These are phyloP conservation scores for Stegophylla sp. DNA, from an alignment of 2,888 invertebrate genomes.

Conservation along the genomic window DNA sequence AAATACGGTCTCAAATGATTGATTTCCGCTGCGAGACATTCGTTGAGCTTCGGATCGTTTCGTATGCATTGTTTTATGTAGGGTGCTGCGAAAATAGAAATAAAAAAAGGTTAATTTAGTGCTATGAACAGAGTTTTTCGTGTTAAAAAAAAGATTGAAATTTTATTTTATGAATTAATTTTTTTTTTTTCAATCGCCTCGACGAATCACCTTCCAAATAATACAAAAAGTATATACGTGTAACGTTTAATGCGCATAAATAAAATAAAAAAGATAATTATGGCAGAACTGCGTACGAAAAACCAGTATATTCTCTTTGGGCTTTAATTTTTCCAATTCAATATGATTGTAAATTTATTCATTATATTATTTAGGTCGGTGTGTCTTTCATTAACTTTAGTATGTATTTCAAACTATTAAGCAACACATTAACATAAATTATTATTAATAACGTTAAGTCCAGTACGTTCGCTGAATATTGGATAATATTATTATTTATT, in stretches of 20 bases:
- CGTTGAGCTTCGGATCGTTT: conserved; percentile 70
- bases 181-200: too few relatives aligned
- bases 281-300: background rate
- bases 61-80: conserved; percentile 75
- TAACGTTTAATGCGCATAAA: too few relatives aligned
- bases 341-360: background rate
- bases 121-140: too few relatives aligned
- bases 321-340: background rate
- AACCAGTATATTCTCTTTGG: background rate
- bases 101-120: background rate
- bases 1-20: conserved; percentile 66
- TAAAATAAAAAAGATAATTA: too few relatives aligned
- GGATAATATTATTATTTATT: too few relatives aligned
- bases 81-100: conserved; percentile 67
- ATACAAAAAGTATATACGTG: background rate
- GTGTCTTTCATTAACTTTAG: too few relatives aligned
- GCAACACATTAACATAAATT: background rate
- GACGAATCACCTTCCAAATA: background rate
- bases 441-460: too few relatives aligned
- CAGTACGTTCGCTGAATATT: background rate
- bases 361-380: background rate
- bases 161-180: too few relatives aligned
- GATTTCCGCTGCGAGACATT: conserved; percentile 66
- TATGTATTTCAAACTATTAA: background rate
- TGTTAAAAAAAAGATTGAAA: too few relatives aligned